These are phyloP conservation scores for Thera britannica DNA, from an alignment of 2,888 invertebrate genomes.

Conservation along the genomic window DNA sequence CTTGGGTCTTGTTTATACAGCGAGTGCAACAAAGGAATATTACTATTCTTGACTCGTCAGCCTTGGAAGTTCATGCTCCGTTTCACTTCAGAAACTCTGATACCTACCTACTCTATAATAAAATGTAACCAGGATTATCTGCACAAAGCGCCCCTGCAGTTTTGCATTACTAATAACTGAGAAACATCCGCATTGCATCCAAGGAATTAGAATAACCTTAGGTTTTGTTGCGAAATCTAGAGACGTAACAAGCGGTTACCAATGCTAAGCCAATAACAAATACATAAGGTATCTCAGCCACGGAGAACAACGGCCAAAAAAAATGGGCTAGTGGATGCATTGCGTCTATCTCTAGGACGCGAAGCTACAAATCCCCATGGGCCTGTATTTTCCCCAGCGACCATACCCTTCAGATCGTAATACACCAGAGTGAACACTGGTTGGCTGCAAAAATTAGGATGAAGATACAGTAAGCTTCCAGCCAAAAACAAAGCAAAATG, in stretches of 20 bases:
- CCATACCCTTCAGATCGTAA: too few relatives aligned
- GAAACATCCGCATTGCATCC: constrained; percentile 24
- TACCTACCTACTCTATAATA: constrained; percentile 27
- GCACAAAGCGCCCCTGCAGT: constrained; percentile 20
- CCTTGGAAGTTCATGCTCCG: constrained; percentile 60
- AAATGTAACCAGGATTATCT: constrained; percentile 17
- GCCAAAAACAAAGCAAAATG: not conserved
- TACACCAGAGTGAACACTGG: too few relatives aligned
- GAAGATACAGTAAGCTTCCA: not conserved
- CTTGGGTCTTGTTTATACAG: constrained; percentile 17
- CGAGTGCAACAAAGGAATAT: constrained; percentile 50
- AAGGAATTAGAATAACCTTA: constrained; percentile 2
- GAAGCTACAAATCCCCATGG: too few relatives aligned
- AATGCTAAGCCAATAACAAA: too few relatives aligned
- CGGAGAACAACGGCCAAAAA: too few relatives aligned
- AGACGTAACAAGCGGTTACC: too few relatives aligned
- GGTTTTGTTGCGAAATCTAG: too few relatives aligned
- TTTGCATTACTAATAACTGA: constrained; percentile 7
- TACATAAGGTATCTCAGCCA: too few relatives aligned
- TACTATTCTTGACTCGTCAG: constrained; percentile 55
- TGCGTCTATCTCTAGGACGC: too few relatives aligned
- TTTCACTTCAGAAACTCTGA: constrained; percentile 48
- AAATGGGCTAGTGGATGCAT: too few relatives aligned
- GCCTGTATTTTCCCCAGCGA: too few relatives aligned
- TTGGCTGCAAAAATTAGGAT: too few relatives aligned